phyloP scores from a whole-genome alignment of 2,113 vertebrate genomes.

The Carlito syrichta region DNA sequence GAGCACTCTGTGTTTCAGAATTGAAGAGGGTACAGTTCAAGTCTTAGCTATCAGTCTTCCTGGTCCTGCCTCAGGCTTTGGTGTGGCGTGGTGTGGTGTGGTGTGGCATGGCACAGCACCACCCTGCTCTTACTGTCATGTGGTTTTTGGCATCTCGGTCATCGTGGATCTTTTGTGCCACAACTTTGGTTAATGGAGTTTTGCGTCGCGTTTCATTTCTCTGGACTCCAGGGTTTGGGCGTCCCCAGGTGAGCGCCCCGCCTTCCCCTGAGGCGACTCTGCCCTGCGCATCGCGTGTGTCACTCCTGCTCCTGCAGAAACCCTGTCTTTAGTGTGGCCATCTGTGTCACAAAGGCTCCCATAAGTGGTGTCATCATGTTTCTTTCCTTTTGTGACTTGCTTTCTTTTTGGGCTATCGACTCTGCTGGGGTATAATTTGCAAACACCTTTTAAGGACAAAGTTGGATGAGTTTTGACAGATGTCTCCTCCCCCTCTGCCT shows the following conservation, averaged over 20 bases:
- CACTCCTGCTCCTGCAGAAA: not conserved
- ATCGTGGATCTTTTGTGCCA: not conserved
- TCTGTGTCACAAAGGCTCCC: not conserved
- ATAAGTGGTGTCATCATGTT: not conserved
- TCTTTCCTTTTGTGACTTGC: not conserved
- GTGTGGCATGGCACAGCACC: too few relatives aligned
- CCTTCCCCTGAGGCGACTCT: not conserved
- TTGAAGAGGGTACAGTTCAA: not conserved
- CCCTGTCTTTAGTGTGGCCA: too few relatives aligned
- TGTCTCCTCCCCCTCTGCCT: not conserved
- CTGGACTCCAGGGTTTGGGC: too few relatives aligned
- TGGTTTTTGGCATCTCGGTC: not conserved
- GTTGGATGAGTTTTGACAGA: not conserved
- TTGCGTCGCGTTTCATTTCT: too few relatives aligned
- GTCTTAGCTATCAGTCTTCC: not conserved
- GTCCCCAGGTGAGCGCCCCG: not conserved
- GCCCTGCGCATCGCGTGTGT: not conserved
- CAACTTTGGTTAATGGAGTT: not conserved
- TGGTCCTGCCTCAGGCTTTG: not conserved
- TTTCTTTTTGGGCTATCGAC: not conserved
- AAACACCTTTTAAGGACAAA: not conserved
- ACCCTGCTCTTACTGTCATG: not conserved
- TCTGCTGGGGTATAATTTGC: not conserved
- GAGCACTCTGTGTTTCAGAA: not conserved
- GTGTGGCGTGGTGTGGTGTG: too few relatives aligned